A percentile compares a stretch with the other conserved stretches of the same genome.
Evolutionary conservation across 2,113 vertebrate species (phyloP).

Genomic region (Raja brachyura): DNA sequence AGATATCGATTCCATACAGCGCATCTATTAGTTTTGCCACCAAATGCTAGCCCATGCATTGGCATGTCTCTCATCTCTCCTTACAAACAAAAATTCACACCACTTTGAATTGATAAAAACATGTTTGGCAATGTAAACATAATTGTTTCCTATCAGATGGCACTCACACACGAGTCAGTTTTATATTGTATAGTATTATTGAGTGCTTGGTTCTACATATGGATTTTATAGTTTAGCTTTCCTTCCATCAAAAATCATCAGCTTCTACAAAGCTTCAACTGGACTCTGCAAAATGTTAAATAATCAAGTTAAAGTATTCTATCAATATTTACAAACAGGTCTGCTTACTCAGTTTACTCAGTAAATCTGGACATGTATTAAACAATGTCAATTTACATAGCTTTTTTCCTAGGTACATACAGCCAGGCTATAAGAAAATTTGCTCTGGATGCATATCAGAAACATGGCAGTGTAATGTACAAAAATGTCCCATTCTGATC

Average conservation of each 20-base stretch:
- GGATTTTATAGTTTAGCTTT: not conserved
- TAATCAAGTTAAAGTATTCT: not conserved
- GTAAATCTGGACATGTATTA: not conserved
- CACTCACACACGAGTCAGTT: not conserved
- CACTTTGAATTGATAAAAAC: not conserved
- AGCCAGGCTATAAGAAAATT: not conserved
- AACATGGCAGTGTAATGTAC: not conserved
- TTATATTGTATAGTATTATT: not conserved
- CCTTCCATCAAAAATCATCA: not conserved
- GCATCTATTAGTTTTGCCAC: not conserved
- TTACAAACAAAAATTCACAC: not conserved
- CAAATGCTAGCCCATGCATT: not conserved
- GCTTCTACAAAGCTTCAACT: not conserved
- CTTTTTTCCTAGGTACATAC: not conserved
- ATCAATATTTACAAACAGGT: not conserved
- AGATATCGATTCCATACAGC: not conserved
- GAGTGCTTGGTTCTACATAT: not conserved
- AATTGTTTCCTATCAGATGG: not conserved
- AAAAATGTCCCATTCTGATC: not conserved
- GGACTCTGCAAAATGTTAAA: not conserved
- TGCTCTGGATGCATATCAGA: not conserved
- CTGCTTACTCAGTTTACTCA: not conserved
- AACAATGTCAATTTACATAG: not conserved
- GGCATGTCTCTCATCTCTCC: not conserved
- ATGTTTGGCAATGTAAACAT: not conserved